Base-by-base conservation (phyloP, 53 echinoderm and acorn worm species). In the Pentamera pediparva region DNA sequence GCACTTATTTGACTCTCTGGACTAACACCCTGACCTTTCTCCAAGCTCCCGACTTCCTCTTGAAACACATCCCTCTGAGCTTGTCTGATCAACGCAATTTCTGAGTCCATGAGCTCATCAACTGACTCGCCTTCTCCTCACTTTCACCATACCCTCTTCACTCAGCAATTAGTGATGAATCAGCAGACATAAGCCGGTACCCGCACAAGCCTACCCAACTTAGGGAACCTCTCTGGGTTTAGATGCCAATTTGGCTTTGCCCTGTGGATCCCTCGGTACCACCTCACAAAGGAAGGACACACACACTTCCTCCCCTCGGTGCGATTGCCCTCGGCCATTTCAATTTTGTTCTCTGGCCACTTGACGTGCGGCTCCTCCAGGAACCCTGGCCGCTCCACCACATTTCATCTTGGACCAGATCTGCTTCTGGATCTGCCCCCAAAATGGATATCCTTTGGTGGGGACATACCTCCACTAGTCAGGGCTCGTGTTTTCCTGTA, bases 381-480 rank as follows among this genome's bases (percentile, higher is more conserved):
- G 53, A 79, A 73, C 0, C 35, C 60, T 49, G 84, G 79, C 79
- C 79, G 18, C 35, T 35, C 62, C 55, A 32, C 84, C 78, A 84
- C 25, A 26, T 22, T 20, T 25, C 28, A 20, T 69, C 37, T 2
- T 49, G 40, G 4, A 24, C 22, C 45, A 78, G 37, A 17, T 79
- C 39, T 7, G 59, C 39, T 0, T 35, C 84, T 2, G 37, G 25
- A 25, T 70, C 45, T 11, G 78, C 79, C 0, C 79, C 43, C 11
- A 78, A 78, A 13, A 78, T 61, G 84, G 84, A 56, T 78, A 78
- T 13, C 59, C 5, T 41, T 78, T 35, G 27, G 70, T 78, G 15
- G 78, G 78, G 13, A 84, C 72, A 69, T 84, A 70, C 33, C 78
- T 43, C 84, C 84, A 82, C 27, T 75, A 47, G 28, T 6, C 6